Percentiles rank a stretch among this genome's conserved stretches.
Evolutionary conservation across 2,797 vertebrate genomes (phyloP).

Genomic region (Antrozous pallidus): DNA sequence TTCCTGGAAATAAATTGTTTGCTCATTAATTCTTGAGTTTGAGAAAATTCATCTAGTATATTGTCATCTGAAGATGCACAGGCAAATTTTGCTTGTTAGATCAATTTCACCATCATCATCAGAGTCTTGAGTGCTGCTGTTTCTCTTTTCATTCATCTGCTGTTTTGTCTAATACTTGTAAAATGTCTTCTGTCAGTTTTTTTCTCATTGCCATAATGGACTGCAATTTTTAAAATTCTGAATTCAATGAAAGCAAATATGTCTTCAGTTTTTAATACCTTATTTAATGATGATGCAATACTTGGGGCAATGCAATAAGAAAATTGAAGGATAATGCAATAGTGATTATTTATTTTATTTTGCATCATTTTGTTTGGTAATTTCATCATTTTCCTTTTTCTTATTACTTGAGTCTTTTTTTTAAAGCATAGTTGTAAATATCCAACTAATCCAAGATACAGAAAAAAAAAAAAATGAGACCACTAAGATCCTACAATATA

Average conservation of each 20-base stretch:
- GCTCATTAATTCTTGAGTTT: not conserved
- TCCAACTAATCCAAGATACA: not conserved
- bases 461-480: not conserved
- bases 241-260: not conserved
- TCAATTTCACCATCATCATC: not conserved
- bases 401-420: not conserved
- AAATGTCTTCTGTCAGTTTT: not conserved
- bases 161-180: not conserved
- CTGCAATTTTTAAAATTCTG: not conserved
- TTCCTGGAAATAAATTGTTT: not conserved
- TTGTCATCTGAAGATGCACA: not conserved
- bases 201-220: not conserved
- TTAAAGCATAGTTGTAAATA: conserved; percentile 7
- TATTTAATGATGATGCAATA: not conserved
- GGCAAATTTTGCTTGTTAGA: not conserved
- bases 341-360: not conserved
- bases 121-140: not conserved
- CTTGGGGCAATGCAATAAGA: not conserved
- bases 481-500: not conserved
- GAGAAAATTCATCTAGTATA: not conserved
- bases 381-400: not conserved
- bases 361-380: not conserved
- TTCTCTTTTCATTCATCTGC: not conserved
- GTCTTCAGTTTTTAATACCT: not conserved
- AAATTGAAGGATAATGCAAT: not conserved